A percentile compares a stretch with the other conserved stretches of the same genome.
phyloP scores from a whole-genome alignment of 2,888 invertebrate species.

The Orthosia gracilis region DNA sequence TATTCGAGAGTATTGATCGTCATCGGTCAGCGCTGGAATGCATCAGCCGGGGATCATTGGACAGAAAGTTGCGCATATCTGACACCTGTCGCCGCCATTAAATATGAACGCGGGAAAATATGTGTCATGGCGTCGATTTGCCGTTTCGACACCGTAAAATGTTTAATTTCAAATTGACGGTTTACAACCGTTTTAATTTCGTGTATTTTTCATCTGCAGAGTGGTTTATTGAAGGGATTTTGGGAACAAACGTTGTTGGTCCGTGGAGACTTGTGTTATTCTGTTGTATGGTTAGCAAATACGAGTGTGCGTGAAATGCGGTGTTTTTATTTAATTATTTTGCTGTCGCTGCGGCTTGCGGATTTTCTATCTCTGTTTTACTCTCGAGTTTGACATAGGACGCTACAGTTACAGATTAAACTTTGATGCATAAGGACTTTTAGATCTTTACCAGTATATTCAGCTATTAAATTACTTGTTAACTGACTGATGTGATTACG shows the following conservation, averaged over 20 bases:
- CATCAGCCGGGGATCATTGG: slow-evolving; percentile 55
- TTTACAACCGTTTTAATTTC: slow-evolving; percentile 61
- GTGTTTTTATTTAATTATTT: slow-evolving; percentile 65
- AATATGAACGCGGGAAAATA: slow-evolving; percentile 85
- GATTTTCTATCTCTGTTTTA: slow-evolving; percentile 43
- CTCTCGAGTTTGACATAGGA: slow-evolving; percentile 11
- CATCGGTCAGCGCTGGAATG: slow-evolving; percentile 50
- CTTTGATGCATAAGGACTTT: slow-evolving; percentile 20
- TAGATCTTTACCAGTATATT: background rate
- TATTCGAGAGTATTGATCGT: slow-evolving; percentile 44
- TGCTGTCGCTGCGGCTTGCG: slow-evolving; percentile 40
- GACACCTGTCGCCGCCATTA: slow-evolving; percentile 88
- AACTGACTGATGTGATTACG: background rate
- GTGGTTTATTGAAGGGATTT: slow-evolving; percentile 35
- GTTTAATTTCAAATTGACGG: slow-evolving; percentile 66
- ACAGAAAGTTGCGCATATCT: slow-evolving; percentile 68
- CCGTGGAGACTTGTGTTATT: slow-evolving; percentile 36
- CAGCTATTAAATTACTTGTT: background rate
- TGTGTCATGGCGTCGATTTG: slow-evolving; percentile 84
- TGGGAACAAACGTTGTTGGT: slow-evolving; percentile 29
- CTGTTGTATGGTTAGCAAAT: slow-evolving; percentile 46
- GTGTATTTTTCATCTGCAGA: slow-evolving; percentile 45
- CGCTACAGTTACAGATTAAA: slow-evolving; percentile 7
- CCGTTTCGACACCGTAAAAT: slow-evolving; percentile 69
- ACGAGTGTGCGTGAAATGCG: slow-evolving; percentile 53